Evolutionary conservation across 1,140 invertebrate species (phyloP).

Genomic region (Drosophila chauvacae): DNA sequence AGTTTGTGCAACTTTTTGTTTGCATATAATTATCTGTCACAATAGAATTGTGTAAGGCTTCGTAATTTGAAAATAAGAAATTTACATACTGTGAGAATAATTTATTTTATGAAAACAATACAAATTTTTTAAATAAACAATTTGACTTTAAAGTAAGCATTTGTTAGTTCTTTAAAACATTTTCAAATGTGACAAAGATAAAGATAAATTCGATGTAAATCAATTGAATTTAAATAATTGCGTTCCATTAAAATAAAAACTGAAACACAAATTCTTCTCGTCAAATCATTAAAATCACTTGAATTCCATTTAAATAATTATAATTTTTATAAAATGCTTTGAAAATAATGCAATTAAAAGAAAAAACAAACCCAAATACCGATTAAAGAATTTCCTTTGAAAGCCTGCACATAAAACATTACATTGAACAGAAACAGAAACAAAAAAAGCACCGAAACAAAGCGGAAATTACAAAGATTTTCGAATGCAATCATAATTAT

Average conservation of each 20-base stretch:
- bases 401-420: constrained; percentile 3
- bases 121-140: not conserved
- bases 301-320: not conserved
- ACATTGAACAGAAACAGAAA: not conserved
- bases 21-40: constrained; percentile 29
- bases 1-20: constrained; percentile 19
- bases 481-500: constrained; percentile 52
- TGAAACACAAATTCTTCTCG: not conserved
- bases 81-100: not conserved
- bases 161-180: not conserved
- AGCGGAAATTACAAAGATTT: constrained; percentile 36
- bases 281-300: not conserved
- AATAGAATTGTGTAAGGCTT: not conserved
- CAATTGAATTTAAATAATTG: not conserved
- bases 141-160: not conserved
- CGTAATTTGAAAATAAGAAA: not conserved
- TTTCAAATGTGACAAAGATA: not conserved
- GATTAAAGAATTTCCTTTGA: constrained; percentile 28
- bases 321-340: not conserved
- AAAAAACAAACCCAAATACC: not conserved
- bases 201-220: not conserved
- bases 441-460: constrained; percentile 4
- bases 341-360: constrained; percentile 1
- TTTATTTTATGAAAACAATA: not conserved
- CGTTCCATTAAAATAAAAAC: not conserved